A percentile compares a stretch with the other conserved stretches of the same genome.
Evolutionary conservation across 2,113 vertebrate genomes (phyloP).

Genomic region (Sitta europaea): DNA sequence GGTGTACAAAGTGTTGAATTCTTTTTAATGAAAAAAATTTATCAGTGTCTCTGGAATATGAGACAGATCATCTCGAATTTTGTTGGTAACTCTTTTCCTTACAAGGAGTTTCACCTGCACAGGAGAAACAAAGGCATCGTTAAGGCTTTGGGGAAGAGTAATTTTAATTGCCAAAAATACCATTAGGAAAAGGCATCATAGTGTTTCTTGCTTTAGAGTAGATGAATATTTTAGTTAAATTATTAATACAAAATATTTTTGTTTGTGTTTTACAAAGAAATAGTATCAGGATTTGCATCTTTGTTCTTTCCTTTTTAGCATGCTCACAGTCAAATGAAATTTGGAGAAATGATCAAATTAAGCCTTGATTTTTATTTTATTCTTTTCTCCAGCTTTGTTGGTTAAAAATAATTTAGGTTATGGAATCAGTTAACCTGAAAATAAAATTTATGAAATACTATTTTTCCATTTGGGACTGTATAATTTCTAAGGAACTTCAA

Average conservation of each 20-base stretch:
- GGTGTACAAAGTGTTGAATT: slow-evolving; percentile 9
- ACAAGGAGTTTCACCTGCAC: background rate
- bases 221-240: slow-evolving; percentile 1
- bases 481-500: background rate
- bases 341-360: background rate
- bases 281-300: background rate
- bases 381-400: background rate
- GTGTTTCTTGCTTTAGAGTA: background rate
- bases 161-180: slow-evolving; percentile 2
- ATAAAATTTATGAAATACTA: background rate
- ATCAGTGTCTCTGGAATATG: background rate
- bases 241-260: slow-evolving; percentile 12
- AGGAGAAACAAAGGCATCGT: background rate
- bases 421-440: background rate
- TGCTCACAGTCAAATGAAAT: background rate
- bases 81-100: background rate
- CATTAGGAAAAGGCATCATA: background rate
- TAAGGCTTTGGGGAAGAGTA: background rate
- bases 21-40: slow-evolving; percentile 18
- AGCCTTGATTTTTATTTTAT: background rate
- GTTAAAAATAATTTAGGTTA: background rate
- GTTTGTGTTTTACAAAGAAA: background rate
- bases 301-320: background rate
- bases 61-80: slow-evolving; percentile 3
- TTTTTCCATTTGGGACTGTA: background rate